A percentile compares a stretch with the other conserved stretches of the same genome.
phyloP scores from a whole-genome alignment of 2,888 invertebrate genomes.

The Chrysolina americana region DNA sequence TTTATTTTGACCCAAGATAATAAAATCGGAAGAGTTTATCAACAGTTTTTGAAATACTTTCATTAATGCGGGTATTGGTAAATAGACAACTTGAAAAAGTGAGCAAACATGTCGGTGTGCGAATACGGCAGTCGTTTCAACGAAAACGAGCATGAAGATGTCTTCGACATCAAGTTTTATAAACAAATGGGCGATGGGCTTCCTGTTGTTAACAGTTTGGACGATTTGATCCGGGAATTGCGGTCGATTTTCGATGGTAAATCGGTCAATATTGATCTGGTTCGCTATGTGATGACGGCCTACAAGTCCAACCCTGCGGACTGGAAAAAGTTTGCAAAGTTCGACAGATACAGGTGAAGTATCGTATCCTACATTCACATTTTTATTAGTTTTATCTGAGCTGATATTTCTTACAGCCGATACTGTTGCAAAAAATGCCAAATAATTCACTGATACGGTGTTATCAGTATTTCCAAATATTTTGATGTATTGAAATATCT shows the following conservation, averaged over 20 bases:
- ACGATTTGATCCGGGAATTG: conserved; percentile 79
- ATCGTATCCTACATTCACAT: neutral
- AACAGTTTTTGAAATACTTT: neutral
- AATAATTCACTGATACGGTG: no score
- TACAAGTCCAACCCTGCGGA: conserved; percentile 93
- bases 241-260: conserved; percentile 85
- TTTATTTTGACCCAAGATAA: conserved; percentile 14
- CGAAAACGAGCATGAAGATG: conserved; percentile 42
- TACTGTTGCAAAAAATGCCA: no score
- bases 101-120: conserved; percentile 9
- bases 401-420: neutral
- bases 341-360: conserved; percentile 88
- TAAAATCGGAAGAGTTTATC: conserved; percentile 15
- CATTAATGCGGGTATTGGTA: neutral
- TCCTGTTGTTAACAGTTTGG: conserved; percentile 70
- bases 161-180: conserved; percentile 56
- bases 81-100: conserved; percentile 1
- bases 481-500: no score
- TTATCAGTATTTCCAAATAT: no score
- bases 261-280: conserved; percentile 91
- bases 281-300: conserved; percentile 82
- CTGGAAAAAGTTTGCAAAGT: conserved; percentile 96
- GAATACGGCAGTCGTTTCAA: neutral
- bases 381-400: neutral
- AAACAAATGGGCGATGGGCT: conserved; percentile 59